phyloP scores from a whole-genome alignment of 2,797 vertebrate species.

The Catostomus latipinnis region DNA sequence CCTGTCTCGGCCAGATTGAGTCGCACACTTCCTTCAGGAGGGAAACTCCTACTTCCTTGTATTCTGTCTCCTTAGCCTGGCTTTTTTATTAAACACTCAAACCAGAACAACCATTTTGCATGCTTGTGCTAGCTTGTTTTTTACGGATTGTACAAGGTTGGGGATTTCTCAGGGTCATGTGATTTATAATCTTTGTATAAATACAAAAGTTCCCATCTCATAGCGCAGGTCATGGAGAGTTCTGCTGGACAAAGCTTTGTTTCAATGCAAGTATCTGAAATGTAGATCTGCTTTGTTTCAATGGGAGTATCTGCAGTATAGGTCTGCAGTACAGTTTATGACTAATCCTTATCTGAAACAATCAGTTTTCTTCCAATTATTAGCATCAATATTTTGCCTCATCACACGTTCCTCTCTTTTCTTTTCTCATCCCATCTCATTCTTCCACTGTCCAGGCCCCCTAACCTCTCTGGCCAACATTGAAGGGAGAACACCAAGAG shows the following conservation, averaged over 20 bases:
- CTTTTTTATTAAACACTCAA: conserved; percentile 2
- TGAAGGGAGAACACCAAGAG: conserved; percentile 54
- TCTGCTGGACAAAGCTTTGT: not conserved
- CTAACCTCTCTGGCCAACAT: conserved; percentile 14
- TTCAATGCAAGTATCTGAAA: conserved; percentile 24
- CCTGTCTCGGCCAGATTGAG: conserved; percentile 33
- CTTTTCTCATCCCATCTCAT: not conserved
- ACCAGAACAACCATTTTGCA: conserved; percentile 1
- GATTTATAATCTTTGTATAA: conserved; percentile 30
- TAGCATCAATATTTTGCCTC: not conserved
- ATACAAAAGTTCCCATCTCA: conserved; percentile 26
- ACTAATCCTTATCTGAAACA: conserved; percentile 37
- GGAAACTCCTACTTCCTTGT: conserved; percentile 49
- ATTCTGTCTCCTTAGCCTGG: not conserved
- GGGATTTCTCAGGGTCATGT: conserved; percentile 30
- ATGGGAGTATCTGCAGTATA: conserved; percentile 3
- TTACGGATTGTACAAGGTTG: conserved; percentile 1
- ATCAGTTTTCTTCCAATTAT: conserved; percentile 23
- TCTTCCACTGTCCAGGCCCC: conserved; percentile 2
- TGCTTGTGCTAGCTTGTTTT: conserved; percentile 30
- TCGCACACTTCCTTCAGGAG: conserved; percentile 24
- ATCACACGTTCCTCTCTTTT: not conserved
- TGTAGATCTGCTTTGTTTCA: conserved; percentile 2
- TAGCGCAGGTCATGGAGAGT: conserved; percentile 27
- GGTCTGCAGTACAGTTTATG: conserved; percentile 8